phyloP scores from a whole-genome alignment of 2,113 vertebrate species.

The Equus quagga region DNA sequence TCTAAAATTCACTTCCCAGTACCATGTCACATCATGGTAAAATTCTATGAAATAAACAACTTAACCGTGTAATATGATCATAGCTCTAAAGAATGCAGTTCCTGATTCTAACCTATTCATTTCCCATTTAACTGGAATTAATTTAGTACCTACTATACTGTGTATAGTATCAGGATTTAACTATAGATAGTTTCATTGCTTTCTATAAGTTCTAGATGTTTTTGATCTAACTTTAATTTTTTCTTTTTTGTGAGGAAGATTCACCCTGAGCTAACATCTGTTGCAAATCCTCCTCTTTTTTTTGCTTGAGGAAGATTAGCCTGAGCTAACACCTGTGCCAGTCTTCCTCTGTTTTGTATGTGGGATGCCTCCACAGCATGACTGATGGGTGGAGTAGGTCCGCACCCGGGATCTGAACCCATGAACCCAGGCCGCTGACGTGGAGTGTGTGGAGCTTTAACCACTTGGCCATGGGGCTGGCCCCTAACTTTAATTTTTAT shows the following conservation, averaged over 20 bases:
- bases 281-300: too few relatives aligned
- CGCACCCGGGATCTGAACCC: too few relatives aligned
- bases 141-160: background rate
- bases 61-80: background rate
- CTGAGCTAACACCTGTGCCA: too few relatives aligned
- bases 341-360: too few relatives aligned
- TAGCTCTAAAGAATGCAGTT: background rate
- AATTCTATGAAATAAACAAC: background rate
- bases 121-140: slow-evolving; percentile 12
- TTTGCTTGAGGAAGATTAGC: too few relatives aligned
- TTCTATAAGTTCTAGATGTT: background rate
- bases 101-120: background rate
- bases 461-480: too few relatives aligned
- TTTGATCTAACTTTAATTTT: background rate
- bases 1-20: background rate
- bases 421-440: too few relatives aligned
- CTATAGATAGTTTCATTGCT: background rate
- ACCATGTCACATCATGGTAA: background rate
- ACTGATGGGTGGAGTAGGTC: too few relatives aligned
- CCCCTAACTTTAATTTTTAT: background rate
- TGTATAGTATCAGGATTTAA: background rate
- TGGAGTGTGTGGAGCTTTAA: too few relatives aligned
- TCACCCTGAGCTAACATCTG: too few relatives aligned
- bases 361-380: too few relatives aligned
- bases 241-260: too few relatives aligned